A percentile compares a stretch with the other conserved stretches of the same genome.
Evolutionary conservation across 2,113 vertebrate genomes (phyloP).

Genomic region (Arvicanthis niloticus): DNA sequence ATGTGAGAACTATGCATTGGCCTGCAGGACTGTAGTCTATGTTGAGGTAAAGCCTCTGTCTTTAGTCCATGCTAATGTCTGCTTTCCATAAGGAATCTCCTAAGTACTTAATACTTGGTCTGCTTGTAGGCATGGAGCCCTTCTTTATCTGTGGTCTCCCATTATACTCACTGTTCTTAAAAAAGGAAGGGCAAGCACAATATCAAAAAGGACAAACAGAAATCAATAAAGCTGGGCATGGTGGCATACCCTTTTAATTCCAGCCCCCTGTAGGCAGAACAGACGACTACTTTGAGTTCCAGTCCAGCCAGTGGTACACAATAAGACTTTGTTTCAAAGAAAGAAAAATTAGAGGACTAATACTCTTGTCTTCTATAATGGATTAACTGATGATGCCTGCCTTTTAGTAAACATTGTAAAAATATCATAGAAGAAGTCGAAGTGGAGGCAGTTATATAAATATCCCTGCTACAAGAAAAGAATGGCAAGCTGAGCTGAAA

Average conservation of each 20-base stretch:
- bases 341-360: neutral
- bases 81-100: neutral
- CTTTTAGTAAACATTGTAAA: conserved; percentile 11
- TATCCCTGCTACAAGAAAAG: conserved; percentile 13
- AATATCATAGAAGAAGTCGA: conserved; percentile 39
- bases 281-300: neutral
- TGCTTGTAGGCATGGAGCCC: neutral
- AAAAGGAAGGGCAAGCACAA: neutral
- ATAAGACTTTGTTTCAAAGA: neutral
- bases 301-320: neutral
- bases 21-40: neutral
- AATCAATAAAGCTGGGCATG: neutral
- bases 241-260: neutral
- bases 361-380: neutral
- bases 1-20: neutral
- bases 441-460: conserved; percentile 19
- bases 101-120: neutral
- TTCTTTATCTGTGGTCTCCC: neutral
- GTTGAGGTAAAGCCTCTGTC: neutral
- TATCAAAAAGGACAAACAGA: neutral
- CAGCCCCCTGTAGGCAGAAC: neutral
- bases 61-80: neutral
- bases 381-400: neutral
- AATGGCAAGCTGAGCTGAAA: conserved; percentile 1
- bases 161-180: neutral